These are phyloP conservation scores for Cephalopachus bancanus DNA, from an alignment of 2,797 vertebrate species.

Conservation along the genomic window DNA sequence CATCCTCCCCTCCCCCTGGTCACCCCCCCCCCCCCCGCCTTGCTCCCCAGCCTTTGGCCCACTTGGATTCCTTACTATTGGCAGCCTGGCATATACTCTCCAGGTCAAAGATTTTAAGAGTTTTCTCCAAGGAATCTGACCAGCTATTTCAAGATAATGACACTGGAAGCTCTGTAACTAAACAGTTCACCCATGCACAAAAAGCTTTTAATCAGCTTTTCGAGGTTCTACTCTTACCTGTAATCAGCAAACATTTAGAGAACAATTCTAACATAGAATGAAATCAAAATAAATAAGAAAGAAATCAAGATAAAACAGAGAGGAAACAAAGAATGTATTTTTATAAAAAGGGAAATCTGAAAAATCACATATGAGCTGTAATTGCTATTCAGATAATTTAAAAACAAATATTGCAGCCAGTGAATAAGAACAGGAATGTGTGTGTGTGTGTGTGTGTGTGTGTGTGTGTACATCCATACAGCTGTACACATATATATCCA, in stretches of 20 bases:
- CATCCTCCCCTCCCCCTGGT: no score
- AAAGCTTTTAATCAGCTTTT: conserved; percentile 26
- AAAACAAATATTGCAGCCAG: neutral
- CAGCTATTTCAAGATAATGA: conserved; percentile 47
- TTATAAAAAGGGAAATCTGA: conserved; percentile 35
- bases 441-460: neutral
- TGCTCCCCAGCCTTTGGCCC: neutral
- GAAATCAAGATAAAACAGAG: neutral
- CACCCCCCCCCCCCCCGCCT: no score
- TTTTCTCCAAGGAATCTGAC: conserved; percentile 59
- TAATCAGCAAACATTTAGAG: conserved; percentile 47
- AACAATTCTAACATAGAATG: conserved; percentile 4
- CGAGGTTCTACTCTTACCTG: neutral
- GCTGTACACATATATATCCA: neutral
- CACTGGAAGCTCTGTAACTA: conserved; percentile 59
- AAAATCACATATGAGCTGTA: conserved; percentile 28
- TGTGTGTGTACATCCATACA: no score
- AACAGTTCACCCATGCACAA: conserved; percentile 10
- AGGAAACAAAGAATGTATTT: conserved; percentile 15
- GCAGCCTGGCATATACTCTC: conserved; percentile 29
- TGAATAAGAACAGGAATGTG: neutral
- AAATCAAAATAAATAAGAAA: conserved; percentile 51
- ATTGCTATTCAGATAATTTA: conserved; percentile 43
- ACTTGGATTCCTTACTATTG: conserved; percentile 66
- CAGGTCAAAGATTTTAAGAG: conserved; percentile 67